A percentile compares a stretch with the other conserved stretches of the same genome.
These are phyloP conservation scores for Danaus melanippus DNA, from an alignment of 1,140 invertebrate species.

Conservation along the genomic window DNA sequence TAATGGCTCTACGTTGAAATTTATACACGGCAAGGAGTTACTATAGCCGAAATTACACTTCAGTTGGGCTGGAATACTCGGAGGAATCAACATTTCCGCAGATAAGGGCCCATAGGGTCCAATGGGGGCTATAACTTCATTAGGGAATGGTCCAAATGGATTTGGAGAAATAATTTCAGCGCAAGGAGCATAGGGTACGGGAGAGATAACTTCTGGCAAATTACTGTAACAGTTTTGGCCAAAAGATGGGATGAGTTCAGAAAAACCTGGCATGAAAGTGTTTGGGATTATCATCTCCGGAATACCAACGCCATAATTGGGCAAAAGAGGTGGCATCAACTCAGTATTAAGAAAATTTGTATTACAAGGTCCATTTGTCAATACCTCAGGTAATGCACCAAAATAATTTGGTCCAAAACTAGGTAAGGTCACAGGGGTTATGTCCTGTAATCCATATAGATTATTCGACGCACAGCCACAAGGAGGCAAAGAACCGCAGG, in stretches of 20 bases:
- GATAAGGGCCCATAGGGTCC: slow-evolving; percentile 19
- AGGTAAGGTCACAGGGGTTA: neutral
- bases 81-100: slow-evolving; percentile 30
- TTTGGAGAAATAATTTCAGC: slow-evolving; percentile 12
- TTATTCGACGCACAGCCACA: slow-evolving; percentile 3
- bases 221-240: slow-evolving; percentile 11
- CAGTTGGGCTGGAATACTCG: slow-evolving; percentile 33
- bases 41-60: slow-evolving; percentile 33
- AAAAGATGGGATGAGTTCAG: too few relatives aligned
- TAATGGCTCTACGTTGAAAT: slow-evolving; percentile 31
- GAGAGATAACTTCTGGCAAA: slow-evolving; percentile 17
- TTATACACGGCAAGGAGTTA: slow-evolving; percentile 28
- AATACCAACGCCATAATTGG: too few relatives aligned
- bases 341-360: too few relatives aligned
- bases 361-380: slow-evolving; percentile 2
- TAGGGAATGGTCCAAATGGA: slow-evolving; percentile 13
- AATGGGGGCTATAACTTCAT: slow-evolving; percentile 14
- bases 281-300: too few relatives aligned
- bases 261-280: too few relatives aligned
- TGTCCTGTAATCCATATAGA: slow-evolving; percentile 3
- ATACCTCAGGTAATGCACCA: slow-evolving; percentile 10
- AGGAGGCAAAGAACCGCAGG: slow-evolving; percentile 5
- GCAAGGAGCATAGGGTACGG: slow-evolving; percentile 9
- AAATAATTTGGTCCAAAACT: slow-evolving; percentile 5
- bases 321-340: too few relatives aligned